Base-by-base conservation (phyloP, 2,888 invertebrate genomes). In the Boloria selene region DNA sequence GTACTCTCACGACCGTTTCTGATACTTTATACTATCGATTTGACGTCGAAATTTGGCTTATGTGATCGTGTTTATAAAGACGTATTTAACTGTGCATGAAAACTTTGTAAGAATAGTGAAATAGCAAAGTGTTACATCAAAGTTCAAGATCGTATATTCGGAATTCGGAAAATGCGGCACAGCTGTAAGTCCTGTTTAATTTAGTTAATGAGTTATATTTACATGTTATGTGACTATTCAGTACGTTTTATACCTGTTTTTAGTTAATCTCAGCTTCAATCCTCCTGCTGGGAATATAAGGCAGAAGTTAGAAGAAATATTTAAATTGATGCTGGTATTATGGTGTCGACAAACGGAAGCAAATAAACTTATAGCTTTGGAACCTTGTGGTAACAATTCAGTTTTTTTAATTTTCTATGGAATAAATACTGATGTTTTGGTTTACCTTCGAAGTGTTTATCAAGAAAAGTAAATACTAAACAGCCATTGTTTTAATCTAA, bases 261-360 rank as follows among this genome's bases (percentile, higher is more conserved):
- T 90, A 91, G 91, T 92, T 70, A 85, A 76, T 79, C 83, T 87
- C 69, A 78, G 87, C 70, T 77, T 88, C 64, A 81, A 72, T 76
- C 82, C 80, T 73, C 82, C 86, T 16, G 87, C 85, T 65, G 91
- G 87, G 50, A 88, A 81, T 76, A 77, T 92, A 61, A 83, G 90
- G 67, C 93, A 94, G 72, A 95, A 95, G 78, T 89, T 97, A 77
- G 96, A 97, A 83, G 96, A 96, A 80, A 93, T 97, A 71, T 93
- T 96, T 78, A 96, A 96, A 85, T 92, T 96, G 77, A 96, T 97
- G 96, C 93, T 97, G 77, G 92, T 96, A 80, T 93, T 97, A 58
- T 97, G 97, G 97, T 96, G 96, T 83, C 93, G 95, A 75, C 95
- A 96, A 83, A 94, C 94, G 74, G 93, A 95, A 86, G 95, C 95